A percentile compares a stretch with the other conserved stretches of the same genome.
phyloP scores from a whole-genome alignment of 2,797 vertebrate species.

The Characodon lateralis region DNA sequence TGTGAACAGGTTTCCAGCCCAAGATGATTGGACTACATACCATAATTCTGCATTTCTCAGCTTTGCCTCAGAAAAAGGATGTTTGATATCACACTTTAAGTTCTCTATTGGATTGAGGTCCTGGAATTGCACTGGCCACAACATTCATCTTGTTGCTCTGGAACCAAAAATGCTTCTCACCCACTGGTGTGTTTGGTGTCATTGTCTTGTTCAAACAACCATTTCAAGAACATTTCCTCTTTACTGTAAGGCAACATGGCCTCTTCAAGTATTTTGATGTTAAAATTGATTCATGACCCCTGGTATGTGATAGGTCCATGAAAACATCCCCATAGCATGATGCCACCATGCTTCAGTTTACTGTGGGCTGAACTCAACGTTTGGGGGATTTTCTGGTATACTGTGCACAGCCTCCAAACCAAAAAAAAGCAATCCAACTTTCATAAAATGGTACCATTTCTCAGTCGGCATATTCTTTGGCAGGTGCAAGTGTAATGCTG shows the following conservation, averaged over 20 bases:
- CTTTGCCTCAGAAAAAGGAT: neutral
- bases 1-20: neutral
- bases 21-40: neutral
- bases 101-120: neutral
- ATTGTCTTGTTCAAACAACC: neutral
- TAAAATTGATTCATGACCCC: neutral
- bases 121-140: neutral
- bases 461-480: neutral
- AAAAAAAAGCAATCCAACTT: neutral
- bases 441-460: neutral
- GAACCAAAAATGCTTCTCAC: neutral
- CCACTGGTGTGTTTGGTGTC: neutral
- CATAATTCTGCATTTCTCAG: neutral
- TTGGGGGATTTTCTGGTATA: neutral
- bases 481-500: neutral
- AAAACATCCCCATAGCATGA: neutral
- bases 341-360: neutral
- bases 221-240: neutral
- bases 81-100: neutral
- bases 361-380: neutral
- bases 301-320: neutral
- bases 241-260: neutral
- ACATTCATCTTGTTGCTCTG: neutral
- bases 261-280: neutral
- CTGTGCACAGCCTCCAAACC: neutral